Conservation (phyloP, 1,140 invertebrate genomes). For the Palaemon carinicauda region DNA sequence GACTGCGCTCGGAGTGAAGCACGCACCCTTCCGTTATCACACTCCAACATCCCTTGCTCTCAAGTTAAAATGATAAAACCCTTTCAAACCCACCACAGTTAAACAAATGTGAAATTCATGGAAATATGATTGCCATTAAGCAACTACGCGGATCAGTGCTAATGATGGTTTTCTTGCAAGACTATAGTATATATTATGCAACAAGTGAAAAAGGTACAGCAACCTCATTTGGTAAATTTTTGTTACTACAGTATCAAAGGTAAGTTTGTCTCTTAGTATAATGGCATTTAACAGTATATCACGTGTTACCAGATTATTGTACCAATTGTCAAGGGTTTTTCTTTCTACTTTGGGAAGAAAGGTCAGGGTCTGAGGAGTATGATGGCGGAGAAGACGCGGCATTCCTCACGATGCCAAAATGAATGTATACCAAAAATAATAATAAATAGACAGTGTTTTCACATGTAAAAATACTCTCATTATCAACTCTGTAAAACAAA, state of each 20-base stretch:
- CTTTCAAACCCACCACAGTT: constrained; percentile 19
- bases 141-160: neutral
- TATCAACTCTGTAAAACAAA: constrained; percentile 52
- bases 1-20: neutral
- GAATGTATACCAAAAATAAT: constrained; percentile 36
- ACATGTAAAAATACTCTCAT: constrained; percentile 51
- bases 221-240: too few species aligned
- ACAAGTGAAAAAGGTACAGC: neutral
- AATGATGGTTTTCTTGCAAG: neutral
- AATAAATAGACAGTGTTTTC: constrained; percentile 49
- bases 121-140: neutral
- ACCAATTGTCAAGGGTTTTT: neutral
- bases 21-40: neutral
- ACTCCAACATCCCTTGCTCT: neutral
- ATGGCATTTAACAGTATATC: too few species aligned
- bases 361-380: neutral
- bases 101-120: constrained; percentile 7
- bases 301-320: too few species aligned
- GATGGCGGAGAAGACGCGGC: neutral
- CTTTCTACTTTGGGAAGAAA: neutral
- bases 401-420: neutral
- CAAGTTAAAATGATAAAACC: constrained; percentile 6
- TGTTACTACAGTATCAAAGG: too few species aligned
- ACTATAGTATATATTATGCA: neutral
- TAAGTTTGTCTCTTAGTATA: too few species aligned